Evolutionary conservation across 64 coral and sea anemone genomes (phyloP).

Genomic region (Catalaphyllia jardinei): DNA sequence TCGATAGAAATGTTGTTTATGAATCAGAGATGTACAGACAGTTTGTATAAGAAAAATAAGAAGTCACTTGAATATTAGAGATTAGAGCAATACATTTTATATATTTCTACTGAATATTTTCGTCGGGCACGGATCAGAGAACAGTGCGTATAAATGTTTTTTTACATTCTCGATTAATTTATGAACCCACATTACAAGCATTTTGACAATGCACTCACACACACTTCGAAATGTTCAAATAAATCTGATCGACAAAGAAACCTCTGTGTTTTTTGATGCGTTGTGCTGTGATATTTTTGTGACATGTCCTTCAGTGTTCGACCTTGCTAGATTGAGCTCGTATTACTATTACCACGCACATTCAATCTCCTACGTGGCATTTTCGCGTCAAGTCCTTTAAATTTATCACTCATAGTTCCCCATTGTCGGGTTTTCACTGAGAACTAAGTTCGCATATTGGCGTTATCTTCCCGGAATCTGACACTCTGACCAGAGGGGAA

Average conservation of each 20-base stretch:
- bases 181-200: slow-evolving; percentile 21
- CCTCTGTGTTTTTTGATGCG: not conserved
- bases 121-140: slow-evolving; percentile 15
- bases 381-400: not conserved
- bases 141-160: slow-evolving; percentile 21
- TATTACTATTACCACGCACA: not conserved
- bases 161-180: slow-evolving; percentile 48
- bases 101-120: slow-evolving; percentile 35
- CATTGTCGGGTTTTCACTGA: not conserved
- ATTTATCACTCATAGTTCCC: not conserved
- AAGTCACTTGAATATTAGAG: slow-evolving; percentile 18
- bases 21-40: slow-evolving; percentile 29
- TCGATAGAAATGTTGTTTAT: slow-evolving; percentile 11
- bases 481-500: slow-evolving; percentile 8
- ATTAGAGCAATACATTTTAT: slow-evolving; percentile 35
- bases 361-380: not conserved
- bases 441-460: not conserved
- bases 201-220: slow-evolving; percentile 25
- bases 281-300: not conserved
- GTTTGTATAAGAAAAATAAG: slow-evolving; percentile 28
- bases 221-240: slow-evolving; percentile 6
- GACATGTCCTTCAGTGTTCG: not conserved
- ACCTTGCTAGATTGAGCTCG: not conserved
- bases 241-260: slow-evolving; percentile 18
- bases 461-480: slow-evolving; percentile 4